Evolutionary conservation across 2,113 vertebrate genomes (phyloP).

Genomic region (Neolamprologus brichardi): DNA sequence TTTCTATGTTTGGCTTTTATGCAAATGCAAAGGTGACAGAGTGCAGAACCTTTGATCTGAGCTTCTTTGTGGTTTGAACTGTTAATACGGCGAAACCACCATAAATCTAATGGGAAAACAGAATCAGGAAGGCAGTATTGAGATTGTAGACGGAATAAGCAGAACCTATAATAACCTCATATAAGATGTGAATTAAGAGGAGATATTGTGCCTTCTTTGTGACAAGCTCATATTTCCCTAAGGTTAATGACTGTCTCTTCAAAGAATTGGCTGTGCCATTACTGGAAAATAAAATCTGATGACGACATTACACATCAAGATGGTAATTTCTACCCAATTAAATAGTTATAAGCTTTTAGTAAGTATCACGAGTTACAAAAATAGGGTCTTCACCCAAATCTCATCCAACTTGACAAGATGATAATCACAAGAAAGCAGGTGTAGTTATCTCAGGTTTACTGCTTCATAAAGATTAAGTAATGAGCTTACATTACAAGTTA

Average conservation of each 20-base stretch:
- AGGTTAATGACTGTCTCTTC: slow-evolving; percentile 30
- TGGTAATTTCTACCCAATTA: slow-evolving; percentile 1
- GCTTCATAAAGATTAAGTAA: not conserved
- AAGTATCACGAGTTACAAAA: not conserved
- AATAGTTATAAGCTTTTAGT: not conserved
- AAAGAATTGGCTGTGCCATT: not conserved
- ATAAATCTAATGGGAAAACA: slow-evolving; percentile 13
- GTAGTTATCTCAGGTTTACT: not conserved
- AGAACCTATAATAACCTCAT: not conserved
- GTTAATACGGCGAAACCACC: slow-evolving; percentile 24
- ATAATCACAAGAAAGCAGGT: not conserved
- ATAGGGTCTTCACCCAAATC: not conserved
- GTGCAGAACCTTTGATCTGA: slow-evolving; percentile 55
- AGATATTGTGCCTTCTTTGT: not conserved
- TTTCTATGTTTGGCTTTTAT: slow-evolving; percentile 48
- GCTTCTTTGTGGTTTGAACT: slow-evolving; percentile 29
- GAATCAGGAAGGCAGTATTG: not conserved
- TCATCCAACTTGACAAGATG: not conserved
- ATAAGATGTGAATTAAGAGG: slow-evolving; percentile 22
- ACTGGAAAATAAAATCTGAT: slow-evolving; percentile 3
- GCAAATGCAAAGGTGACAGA: slow-evolving; percentile 45
- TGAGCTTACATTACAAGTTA: not conserved
- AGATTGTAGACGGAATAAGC: not conserved
- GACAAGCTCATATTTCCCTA: not conserved
- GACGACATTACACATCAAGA: not conserved